Conservation (phyloP, 2,113 vertebrate genomes). For the Centrocercus urophasianus region DNA sequence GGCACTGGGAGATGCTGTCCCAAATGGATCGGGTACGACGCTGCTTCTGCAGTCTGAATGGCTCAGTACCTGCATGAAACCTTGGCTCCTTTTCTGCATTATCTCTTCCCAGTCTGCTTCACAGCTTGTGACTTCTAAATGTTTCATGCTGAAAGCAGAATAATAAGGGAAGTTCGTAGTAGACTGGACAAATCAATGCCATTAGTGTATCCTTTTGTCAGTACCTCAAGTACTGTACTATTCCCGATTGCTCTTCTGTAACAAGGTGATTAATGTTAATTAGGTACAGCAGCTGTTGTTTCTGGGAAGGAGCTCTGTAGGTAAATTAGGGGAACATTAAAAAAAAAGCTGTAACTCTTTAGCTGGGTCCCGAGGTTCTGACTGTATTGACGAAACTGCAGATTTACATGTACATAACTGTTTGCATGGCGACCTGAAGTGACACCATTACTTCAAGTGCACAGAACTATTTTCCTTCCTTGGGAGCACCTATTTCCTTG, state of each 20-base stretch:
- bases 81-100: neutral
- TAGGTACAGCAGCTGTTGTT: slow-evolving; percentile 61
- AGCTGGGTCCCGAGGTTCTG: slow-evolving; percentile 2
- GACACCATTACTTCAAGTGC: slow-evolving; percentile 65
- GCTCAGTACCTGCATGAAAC: rapidly evolving
- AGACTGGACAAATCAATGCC: slow-evolving; percentile 33
- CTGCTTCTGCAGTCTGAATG: neutral
- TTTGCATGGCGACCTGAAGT: neutral
- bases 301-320: slow-evolving; percentile 29
- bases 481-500: slow-evolving; percentile 34
- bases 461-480: neutral
- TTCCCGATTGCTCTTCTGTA: slow-evolving; percentile 32
- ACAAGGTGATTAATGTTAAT: slow-evolving; percentile 59
- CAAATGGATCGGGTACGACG: neutral
- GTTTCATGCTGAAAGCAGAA: neutral
- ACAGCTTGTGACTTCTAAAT: neutral
- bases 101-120: neutral
- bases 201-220: slow-evolving; percentile 46
- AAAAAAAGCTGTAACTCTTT: neutral
- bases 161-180: neutral
- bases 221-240: slow-evolving; percentile 23
- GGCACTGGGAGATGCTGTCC: neutral
- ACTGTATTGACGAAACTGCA: slow-evolving; percentile 17
- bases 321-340: slow-evolving; percentile 30
- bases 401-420: neutral